Evolutionary conservation across 2,113 vertebrate genomes (phyloP), one percentile per base, ranked within the genome.

Genomic region (Sinocyclocheilus rhinocerous): DNA sequence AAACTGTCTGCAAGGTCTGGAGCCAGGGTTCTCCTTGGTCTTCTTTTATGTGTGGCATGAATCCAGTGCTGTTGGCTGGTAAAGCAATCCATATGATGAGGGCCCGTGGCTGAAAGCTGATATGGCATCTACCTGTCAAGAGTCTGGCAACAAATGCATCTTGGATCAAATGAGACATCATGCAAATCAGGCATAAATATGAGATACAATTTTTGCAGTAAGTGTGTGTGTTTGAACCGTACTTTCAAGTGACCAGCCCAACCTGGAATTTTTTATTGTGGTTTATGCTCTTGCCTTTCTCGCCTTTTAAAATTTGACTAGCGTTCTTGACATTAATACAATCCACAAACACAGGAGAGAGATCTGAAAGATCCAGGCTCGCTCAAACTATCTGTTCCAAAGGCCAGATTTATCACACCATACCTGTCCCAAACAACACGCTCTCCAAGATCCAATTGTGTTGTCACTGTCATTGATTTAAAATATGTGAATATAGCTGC

Each of bases 61-160:
- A 52, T 78, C 63, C 50, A 29, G 20, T 55, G 42, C 33, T 70
- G 78, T 48, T 63, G n/a, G 69, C 77, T 86, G 67, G 63, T 86
- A 79, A 86, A 57, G 48, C n/a, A 22, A 29, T 24, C 39, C n/a
- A 48, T 61, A 75, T 63, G 55, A 75, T 65, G 20, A 81, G 29
- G 70, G 70, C 24, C 15, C 24, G n/a, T 61, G 48, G 55, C 61
- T 67, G 20, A 67, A 82, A 77, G 22, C 48, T 26, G 24, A 73
- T 85, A 57, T 10, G 13, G n/a, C 67, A 81, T 79, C 29, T 81
- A 86, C 39, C 52, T 59, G 85, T 86, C 85, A 81, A 81, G 57
- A 22, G 33, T 72, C 69, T 81, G 78, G 77, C 33, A 84, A 45
- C 29, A 78, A 39, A 63, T n/a, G 65, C 1, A 5, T 61, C n/a